Evolutionary conservation across 2,113 vertebrate species (phyloP), one percentile per base, ranked within the genome.

Genomic region (Camelus bactrianus): DNA sequence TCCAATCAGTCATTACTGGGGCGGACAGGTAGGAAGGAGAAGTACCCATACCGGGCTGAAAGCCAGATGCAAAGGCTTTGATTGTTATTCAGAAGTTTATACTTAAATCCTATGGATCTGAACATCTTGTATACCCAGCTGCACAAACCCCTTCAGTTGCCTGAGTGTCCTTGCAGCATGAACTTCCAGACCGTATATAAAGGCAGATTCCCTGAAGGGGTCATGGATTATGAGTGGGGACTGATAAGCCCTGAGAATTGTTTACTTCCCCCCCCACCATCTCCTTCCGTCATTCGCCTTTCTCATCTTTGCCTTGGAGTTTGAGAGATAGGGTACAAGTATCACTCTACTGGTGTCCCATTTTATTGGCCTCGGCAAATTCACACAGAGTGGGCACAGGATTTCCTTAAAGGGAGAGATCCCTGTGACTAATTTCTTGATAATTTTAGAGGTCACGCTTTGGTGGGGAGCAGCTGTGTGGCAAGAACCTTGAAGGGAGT

Each of bases 381-480:
- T 90, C 80, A 50, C 19, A 28, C 65, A 67, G 54, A 80, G 13
- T 32, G 1, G 38, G 9, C 42, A 42, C n/a, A 8, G 26, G 19
- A 52, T 89, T 73, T 83, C 52, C 15, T 30, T 52, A 32, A 46
- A 73, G 64, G 24, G 62, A 48, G n/a, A 87, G 42, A 50, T 60
- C 73, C n/a, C 26, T 58, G 1, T 42, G 38, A 86, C 7, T 69
- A 35, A 52, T 8, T 62, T 76, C 4, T 82, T 58, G 46, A 52
- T 77, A n/a, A 88, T 32, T 91, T 83, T 65, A 76, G 42, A 95
- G 80, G 73, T n/a, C 8, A 28, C 19, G 26, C 56, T n/a, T 92
- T 85, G 60, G 11, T 62, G 4, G 46, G 12, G 48, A 95, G 13
- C 32, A 93, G 64, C 70, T 85, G 16, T 62, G 56, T 91, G 93